Percentiles rank a stretch among this genome's conserved stretches.
Conservation (phyloP, 2,113 vertebrate genomes). For the Silurus glanis region DNA sequence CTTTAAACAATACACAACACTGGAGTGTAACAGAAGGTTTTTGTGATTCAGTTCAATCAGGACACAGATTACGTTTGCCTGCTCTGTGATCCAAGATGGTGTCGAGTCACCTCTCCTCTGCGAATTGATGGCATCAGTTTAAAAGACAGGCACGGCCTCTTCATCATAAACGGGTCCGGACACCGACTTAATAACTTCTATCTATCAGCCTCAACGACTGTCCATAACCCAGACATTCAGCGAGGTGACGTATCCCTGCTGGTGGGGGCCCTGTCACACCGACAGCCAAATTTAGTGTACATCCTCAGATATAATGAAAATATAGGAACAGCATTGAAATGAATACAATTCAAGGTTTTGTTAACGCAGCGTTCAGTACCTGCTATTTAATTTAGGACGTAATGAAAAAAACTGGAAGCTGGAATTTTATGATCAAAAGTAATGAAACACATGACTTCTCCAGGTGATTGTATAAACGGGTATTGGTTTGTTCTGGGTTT, state of each 20-base stretch:
- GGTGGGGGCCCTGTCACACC: not conserved
- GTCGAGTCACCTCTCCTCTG: constrained; percentile 18
- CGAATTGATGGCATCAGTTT: constrained; percentile 37
- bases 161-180: constrained; percentile 24
- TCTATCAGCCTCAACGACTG: not conserved
- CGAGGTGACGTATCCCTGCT: not conserved
- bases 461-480: not conserved
- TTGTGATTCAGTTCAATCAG: not conserved
- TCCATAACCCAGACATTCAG: not conserved
- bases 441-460: not conserved
- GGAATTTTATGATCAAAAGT: not conserved
- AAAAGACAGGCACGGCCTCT: constrained; percentile 33
- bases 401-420: too few relatives aligned
- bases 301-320: not conserved
- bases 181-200: constrained; percentile 6
- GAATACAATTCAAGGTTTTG: too few relatives aligned
- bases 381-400: too few relatives aligned
- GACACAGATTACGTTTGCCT: not conserved
- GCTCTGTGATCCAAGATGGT: not conserved
- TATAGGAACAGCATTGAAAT: not conserved
- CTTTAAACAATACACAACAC: too few relatives aligned
- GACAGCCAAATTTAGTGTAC: not conserved
- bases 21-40: not conserved
- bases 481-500: not conserved
- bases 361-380: too few relatives aligned